A percentile compares a stretch with the other conserved stretches of the same genome.
Conservation (phyloP, 1,140 invertebrate species). For the Drosophila rhopaloa region DNA sequence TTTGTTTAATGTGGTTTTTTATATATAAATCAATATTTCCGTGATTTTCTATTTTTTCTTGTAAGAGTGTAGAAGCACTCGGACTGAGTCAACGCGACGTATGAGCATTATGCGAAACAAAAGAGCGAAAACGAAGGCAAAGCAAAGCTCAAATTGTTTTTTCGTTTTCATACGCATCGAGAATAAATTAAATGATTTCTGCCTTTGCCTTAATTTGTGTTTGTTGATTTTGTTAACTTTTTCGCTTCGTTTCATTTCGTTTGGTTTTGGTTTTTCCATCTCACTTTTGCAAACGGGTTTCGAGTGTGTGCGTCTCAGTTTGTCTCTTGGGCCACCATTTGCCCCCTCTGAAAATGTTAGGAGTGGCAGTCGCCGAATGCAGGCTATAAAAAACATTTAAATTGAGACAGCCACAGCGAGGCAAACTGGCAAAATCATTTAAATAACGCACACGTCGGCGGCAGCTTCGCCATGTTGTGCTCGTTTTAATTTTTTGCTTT, state of each 20-base stretch:
- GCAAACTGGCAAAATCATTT: constrained; percentile 72
- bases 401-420: constrained; percentile 63
- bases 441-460: constrained; percentile 73
- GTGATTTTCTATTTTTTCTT: not conserved
- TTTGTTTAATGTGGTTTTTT: too few relatives aligned
- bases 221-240: constrained; percentile 50
- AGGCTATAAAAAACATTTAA: constrained; percentile 73
- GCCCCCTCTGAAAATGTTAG: constrained; percentile 42
- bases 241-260: constrained; percentile 34
- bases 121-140: constrained; percentile 10
- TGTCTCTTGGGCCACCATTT: not conserved
- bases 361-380: constrained; percentile 49
- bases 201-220: constrained; percentile 34
- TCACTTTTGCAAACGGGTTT: constrained; percentile 59
- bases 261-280: constrained; percentile 23
- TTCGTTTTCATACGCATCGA: constrained; percentile 63
- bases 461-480: constrained; percentile 54
- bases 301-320: not conserved
- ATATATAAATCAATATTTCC: not conserved
- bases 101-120: constrained; percentile 50
- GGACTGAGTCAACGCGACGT: constrained; percentile 50
- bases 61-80: not conserved
- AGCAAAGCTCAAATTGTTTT: constrained; percentile 36
- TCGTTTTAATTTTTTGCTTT: constrained; percentile 57
- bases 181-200: constrained; percentile 74